Base-by-base conservation (phyloP, 2,113 vertebrate species). In the Labeo catla region DNA sequence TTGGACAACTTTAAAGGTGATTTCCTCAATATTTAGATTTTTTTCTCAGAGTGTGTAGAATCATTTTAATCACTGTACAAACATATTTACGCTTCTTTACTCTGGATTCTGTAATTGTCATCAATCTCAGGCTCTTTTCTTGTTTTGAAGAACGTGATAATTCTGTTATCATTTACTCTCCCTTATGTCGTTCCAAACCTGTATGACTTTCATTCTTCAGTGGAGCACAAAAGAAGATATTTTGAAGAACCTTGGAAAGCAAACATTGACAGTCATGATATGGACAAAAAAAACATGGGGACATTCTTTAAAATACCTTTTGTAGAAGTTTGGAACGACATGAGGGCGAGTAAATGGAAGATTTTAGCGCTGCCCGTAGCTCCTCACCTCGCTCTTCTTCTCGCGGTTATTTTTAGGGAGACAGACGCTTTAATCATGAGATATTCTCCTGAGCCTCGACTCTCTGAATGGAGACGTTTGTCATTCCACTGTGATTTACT, bases 401-500 rank as follows among this genome's bases (percentile, higher is more conserved):
- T 66, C 19, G 23, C 4, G 43, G 15, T 76, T 88, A 84, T 86
- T 86, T 81, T 87, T 84, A 87, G 85, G 49, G 57, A 80, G 39
- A 50, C 54, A 45, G 83, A 45, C 49, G 70, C 87, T 87, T 52
- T 87, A 87, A 91, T 88, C 86, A 87, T 61, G 43, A 84, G 66
- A 70, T 70, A 70, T 70, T 70, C 66, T 70, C 11, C 50, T 50
- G 49, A 50, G 49, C 49, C 49, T 11, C 16, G 2, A 59, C 57
- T 66, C 82, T 84, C 76, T 50, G 83, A 89, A 84, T 78, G 79
- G 73, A 86, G 89, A 85, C 76, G 43, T 84, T 70, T 76, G 88
- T 86, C 83, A 86, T 86, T 88, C 87, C 88, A n/a, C 36, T 86
- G 82, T 72, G 83, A 86, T 59, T 49, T 65, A 70, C 13, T 39